phyloP scores from a whole-genome alignment of 2,113 vertebrate genomes.

The Jaculus jaculus region DNA sequence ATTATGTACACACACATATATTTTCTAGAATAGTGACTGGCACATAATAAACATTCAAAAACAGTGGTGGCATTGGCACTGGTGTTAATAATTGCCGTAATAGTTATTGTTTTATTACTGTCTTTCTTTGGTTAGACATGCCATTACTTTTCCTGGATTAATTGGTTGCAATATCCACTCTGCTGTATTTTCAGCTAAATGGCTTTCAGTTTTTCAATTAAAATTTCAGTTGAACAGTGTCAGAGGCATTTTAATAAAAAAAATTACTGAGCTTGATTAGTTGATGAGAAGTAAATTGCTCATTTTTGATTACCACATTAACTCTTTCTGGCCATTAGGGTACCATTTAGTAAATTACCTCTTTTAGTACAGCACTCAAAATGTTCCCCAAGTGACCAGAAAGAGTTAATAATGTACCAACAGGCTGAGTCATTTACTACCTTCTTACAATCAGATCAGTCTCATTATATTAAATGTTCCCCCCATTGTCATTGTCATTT shows the following conservation, averaged over 20 bases:
- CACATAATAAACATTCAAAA: background rate
- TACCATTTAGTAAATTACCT: slow-evolving; percentile 76
- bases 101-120: slow-evolving; percentile 12
- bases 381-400: slow-evolving; percentile 74
- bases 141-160: slow-evolving; percentile 67
- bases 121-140: background rate
- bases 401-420: slow-evolving; percentile 75
- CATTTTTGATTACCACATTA: slow-evolving; percentile 80
- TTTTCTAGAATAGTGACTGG: background rate
- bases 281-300: slow-evolving; percentile 78
- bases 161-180: slow-evolving; percentile 64
- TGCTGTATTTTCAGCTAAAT: slow-evolving; percentile 69
- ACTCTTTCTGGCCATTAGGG: slow-evolving; percentile 76
- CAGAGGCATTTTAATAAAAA: slow-evolving; percentile 80
- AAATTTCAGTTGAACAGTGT: slow-evolving; percentile 77
- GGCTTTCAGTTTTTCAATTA: slow-evolving; percentile 76
- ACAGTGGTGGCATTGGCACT: background rate
- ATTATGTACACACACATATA: background rate
- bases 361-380: slow-evolving; percentile 54
- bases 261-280: slow-evolving; percentile 75
- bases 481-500: slow-evolving; percentile 55
- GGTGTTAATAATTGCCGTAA: background rate
- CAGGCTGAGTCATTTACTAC: slow-evolving; percentile 45
- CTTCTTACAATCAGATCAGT: slow-evolving; percentile 40
- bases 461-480: slow-evolving; percentile 69